These are phyloP conservation scores for Balaenoptera acutorostrata DNA, from an alignment of 2,113 vertebrate species.

Conservation along the genomic window DNA sequence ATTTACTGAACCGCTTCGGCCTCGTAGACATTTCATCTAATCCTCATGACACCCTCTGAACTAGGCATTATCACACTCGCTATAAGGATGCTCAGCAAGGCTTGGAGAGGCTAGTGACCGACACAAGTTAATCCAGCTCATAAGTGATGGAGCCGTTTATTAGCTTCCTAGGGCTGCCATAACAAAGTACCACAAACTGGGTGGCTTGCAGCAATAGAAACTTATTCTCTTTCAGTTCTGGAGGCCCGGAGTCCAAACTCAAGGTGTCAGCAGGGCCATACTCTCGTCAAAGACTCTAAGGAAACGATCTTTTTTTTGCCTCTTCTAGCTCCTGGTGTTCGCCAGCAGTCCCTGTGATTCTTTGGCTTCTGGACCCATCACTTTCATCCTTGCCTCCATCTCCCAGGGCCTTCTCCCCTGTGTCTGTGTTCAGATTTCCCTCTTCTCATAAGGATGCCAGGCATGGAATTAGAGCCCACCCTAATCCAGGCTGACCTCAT, in stretches of 20 bases:
- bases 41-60: accelerated
- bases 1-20: accelerated
- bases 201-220: not conserved
- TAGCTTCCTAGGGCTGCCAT: not conserved
- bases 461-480: not conserved
- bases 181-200: accelerated
- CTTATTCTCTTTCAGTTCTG: not conserved
- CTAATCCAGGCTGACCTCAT: not conserved
- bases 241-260: not conserved
- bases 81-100: accelerated
- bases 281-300: not conserved
- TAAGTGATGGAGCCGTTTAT: accelerated
- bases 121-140: accelerated
- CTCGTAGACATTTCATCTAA: not conserved
- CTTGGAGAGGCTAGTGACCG: not conserved
- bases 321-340: accelerated
- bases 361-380: accelerated
- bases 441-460: not conserved
- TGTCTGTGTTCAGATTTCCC: not conserved
- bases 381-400: not conserved
- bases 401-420: not conserved
- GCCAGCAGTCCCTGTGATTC: accelerated
- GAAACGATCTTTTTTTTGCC: not conserved
- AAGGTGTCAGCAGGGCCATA: not conserved
- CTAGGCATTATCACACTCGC: accelerated